Evolutionary conservation across 2,888 invertebrate genomes (phyloP).

Genomic region (Axea sp.): DNA sequence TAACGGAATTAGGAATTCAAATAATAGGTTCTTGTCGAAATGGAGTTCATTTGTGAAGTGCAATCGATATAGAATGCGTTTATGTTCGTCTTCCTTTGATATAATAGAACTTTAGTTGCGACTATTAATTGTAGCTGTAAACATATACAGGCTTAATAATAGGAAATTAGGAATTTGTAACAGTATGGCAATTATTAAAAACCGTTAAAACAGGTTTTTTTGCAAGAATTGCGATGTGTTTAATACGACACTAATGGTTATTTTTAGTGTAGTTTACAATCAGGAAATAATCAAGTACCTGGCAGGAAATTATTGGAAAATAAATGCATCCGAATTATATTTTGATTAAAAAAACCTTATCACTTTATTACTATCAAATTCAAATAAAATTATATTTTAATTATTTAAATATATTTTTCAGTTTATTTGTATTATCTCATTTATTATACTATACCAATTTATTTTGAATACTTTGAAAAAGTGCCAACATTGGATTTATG

Average conservation of each 20-base stretch:
- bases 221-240: slow-evolving; percentile 9
- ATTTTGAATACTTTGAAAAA: too few species aligned
- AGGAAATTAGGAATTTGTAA: slow-evolving; percentile 55
- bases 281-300: slow-evolving; percentile 26
- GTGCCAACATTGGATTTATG: too few species aligned
- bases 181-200: slow-evolving; percentile 25
- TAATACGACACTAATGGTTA: slow-evolving; percentile 37
- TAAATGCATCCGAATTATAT: slow-evolving; percentile 9
- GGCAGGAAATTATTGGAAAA: slow-evolving; percentile 5
- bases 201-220: slow-evolving; percentile 37
- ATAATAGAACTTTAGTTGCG: slow-evolving; percentile 40
- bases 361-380: too few species aligned
- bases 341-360: slow-evolving; percentile 5
- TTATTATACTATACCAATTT: too few species aligned
- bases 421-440: too few species aligned
- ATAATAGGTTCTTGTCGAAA: slow-evolving; percentile 22
- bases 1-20: slow-evolving; percentile 3
- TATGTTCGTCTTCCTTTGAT: slow-evolving; percentile 52
- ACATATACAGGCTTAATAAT: slow-evolving; percentile 49
- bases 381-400: slow-evolving; percentile 2
- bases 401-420: neutral
- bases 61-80: slow-evolving; percentile 44
- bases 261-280: slow-evolving; percentile 41
- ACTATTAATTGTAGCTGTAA: slow-evolving; percentile 53
- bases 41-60: slow-evolving; percentile 14